These are phyloP conservation scores for Hirtodrosophila cameraria DNA, from an alignment of 2,888 invertebrate genomes.

Conservation along the genomic window DNA sequence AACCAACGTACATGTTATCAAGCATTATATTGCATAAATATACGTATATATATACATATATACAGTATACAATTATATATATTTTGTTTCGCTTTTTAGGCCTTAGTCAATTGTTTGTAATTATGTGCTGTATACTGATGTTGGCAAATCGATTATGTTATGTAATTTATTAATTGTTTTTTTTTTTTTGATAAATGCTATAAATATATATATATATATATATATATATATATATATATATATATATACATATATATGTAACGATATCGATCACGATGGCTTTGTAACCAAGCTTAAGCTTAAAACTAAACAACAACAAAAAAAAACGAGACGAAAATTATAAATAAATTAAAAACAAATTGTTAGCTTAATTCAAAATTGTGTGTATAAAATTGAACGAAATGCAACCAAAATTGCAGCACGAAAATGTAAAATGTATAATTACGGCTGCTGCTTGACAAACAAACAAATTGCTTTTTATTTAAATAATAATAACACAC, in stretches of 20 bases:
- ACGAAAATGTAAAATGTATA: conserved; percentile 38
- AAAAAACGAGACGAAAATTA: conserved; percentile 22
- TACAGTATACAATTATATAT: conserved; percentile 31
- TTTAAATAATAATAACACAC: conserved; percentile 22
- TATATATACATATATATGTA: conserved; percentile 8
- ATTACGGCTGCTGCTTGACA: conserved; percentile 49
- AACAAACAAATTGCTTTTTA: conserved; percentile 40
- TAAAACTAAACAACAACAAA: conserved; percentile 19
- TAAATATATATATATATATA: conserved; percentile 10
- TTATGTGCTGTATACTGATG: conserved; percentile 53
- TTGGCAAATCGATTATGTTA: conserved; percentile 61
- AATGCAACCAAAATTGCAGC: conserved; percentile 37
- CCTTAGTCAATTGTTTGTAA: conserved; percentile 74
- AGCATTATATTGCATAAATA: conserved; percentile 34
- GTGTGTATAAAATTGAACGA: conserved; percentile 40
- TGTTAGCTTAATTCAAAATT: conserved; percentile 50
- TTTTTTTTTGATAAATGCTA: conserved; percentile 61
- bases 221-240: conserved; percentile 19
- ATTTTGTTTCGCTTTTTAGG: conserved; percentile 72
- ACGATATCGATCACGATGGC: conserved; percentile 36
- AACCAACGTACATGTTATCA: conserved; percentile 30
- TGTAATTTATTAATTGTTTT: conserved; percentile 69
- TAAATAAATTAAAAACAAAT: conserved; percentile 28
- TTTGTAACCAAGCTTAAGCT: conserved; percentile 50
- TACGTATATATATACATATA: conserved; percentile 1